Conservation (phyloP, 2,113 vertebrate species). For the Junco hyemalis region DNA sequence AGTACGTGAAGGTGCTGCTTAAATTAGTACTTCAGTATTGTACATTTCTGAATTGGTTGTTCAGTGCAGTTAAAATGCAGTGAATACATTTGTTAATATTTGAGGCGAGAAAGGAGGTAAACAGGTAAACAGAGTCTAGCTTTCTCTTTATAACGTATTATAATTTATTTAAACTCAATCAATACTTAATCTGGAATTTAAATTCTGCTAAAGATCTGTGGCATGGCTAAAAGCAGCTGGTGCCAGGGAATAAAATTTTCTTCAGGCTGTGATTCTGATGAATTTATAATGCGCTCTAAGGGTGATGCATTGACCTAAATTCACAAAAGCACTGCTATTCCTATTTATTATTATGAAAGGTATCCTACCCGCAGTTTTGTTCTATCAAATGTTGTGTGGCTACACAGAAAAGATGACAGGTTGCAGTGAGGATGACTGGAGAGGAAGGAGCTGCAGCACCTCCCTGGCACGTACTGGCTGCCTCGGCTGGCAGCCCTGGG, state of each 20-base stretch:
- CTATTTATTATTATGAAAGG: slow-evolving; percentile 64
- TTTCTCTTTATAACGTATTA: slow-evolving; percentile 42
- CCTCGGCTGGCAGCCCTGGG: neutral
- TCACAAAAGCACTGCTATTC: slow-evolving; percentile 58
- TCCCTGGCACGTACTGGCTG: neutral
- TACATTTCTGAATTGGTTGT: neutral
- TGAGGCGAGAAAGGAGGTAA: neutral
- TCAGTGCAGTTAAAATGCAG: neutral
- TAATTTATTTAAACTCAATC: slow-evolving; percentile 68
- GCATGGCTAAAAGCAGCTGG: slow-evolving; percentile 50
- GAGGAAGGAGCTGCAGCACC: neutral
- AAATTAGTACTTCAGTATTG: neutral
- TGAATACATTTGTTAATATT: slow-evolving; percentile 7
- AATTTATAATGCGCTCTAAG: slow-evolving; percentile 70
- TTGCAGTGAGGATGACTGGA: neutral
- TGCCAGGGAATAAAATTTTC: slow-evolving; percentile 67
- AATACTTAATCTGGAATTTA: slow-evolving; percentile 69
- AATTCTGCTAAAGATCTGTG: slow-evolving; percentile 67
- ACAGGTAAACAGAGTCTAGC: slow-evolving; percentile 13
- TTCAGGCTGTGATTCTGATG: slow-evolving; percentile 70
- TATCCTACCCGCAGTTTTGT: slow-evolving; percentile 30
- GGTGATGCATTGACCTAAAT: slow-evolving; percentile 73
- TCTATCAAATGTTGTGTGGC: slow-evolving; percentile 29
- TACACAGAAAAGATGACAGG: neutral
- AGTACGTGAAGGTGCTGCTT: neutral